phyloP scores from a whole-genome alignment of 1,140 invertebrate genomes.

The Anastrepha obliqua region DNA sequence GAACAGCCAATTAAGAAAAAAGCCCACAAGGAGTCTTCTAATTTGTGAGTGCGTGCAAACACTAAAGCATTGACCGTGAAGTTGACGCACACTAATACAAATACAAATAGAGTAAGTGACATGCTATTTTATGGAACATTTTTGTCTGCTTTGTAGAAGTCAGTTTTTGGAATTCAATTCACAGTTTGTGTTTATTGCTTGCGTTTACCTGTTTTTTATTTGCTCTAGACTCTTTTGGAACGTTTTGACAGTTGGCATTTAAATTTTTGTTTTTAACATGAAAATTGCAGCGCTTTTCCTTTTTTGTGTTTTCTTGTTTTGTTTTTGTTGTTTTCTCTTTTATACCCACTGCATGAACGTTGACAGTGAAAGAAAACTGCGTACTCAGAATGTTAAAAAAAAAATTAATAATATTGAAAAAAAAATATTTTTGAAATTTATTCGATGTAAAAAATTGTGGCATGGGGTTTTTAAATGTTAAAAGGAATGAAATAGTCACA shows the following conservation, averaged over 20 bases:
- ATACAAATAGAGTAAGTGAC: background rate
- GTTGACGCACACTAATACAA: background rate
- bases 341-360: background rate
- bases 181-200: background rate
- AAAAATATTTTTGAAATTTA: too few relatives aligned
- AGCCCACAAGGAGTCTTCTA: background rate
- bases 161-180: conserved; percentile 2
- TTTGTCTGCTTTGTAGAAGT: background rate
- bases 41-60: background rate
- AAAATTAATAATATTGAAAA: too few relatives aligned
- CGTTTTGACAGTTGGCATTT: conserved; percentile 31
- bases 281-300: background rate
- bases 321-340: background rate
- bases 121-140: background rate
- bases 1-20: conserved; percentile 25
- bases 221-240: background rate
- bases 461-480: too few relatives aligned
- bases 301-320: too few relatives aligned
- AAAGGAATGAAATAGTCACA: too few relatives aligned
- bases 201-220: background rate
- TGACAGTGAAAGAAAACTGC: too few relatives aligned
- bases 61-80: conserved; percentile 24
- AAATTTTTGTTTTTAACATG: background rate
- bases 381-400: too few relatives aligned
- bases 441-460: too few relatives aligned